Conservation (phyloP, 2,113 vertebrate genomes). For the Bufo bufo region DNA sequence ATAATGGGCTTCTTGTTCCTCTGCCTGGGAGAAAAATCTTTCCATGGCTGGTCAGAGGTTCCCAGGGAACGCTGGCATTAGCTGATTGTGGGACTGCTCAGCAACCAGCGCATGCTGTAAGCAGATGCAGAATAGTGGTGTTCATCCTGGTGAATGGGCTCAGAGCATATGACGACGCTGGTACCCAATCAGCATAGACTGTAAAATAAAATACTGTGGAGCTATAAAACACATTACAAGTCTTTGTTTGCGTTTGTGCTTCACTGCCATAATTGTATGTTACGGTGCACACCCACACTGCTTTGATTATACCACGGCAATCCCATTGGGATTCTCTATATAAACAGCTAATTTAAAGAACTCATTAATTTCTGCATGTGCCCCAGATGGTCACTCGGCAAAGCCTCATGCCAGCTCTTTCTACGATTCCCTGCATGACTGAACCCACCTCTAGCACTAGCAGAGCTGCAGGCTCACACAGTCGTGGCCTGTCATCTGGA, state of each 20-base stretch:
- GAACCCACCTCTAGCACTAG: not conserved
- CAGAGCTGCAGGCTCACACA: slow-evolving; percentile 21
- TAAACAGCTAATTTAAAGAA: slow-evolving; percentile 53
- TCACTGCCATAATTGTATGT: slow-evolving; percentile 15
- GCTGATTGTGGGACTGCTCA: not conserved
- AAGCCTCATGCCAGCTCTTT: not conserved
- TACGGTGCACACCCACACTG: not conserved
- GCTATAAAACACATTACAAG: not conserved
- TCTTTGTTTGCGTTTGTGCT: not conserved
- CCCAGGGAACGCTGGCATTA: slow-evolving; percentile 14
- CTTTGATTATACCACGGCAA: not conserved
- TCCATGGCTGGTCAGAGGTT: not conserved
- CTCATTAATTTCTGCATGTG: slow-evolving; percentile 52
- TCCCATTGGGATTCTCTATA: slow-evolving; percentile 2
- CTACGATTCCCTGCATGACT: slow-evolving; percentile 20
- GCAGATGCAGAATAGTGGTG: not conserved
- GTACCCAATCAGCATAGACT: not conserved
- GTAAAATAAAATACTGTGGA: not conserved
- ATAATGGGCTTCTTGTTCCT: slow-evolving; percentile 26
- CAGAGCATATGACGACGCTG: not conserved
- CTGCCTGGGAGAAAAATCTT: slow-evolving; percentile 12
- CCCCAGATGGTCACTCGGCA: slow-evolving; percentile 39
- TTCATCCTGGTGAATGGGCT: not conserved
- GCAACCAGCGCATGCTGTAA: not conserved
- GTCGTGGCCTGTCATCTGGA: not conserved